Conservation (phyloP, 2,797 vertebrate genomes). For the Alauda arvensis region DNA sequence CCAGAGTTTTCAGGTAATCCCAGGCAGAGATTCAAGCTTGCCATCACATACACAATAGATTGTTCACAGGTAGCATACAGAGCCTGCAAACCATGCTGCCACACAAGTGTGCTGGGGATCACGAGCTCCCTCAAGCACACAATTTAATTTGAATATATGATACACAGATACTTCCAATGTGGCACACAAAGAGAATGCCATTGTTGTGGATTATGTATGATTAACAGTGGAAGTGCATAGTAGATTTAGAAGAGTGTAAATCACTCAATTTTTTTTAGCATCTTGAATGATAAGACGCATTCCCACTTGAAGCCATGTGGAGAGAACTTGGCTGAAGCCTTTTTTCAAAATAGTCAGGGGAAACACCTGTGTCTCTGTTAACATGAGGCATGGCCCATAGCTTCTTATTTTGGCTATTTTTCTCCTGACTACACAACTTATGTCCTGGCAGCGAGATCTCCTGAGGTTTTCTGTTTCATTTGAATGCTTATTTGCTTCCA, state of each 20-base stretch:
- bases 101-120: neutral
- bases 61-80: neutral
- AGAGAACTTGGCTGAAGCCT: neutral
- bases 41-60: constrained; percentile 34
- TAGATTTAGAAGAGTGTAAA: constrained; percentile 2
- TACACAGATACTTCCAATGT: neutral
- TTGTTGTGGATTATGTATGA: constrained; percentile 12
- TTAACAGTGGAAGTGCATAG: neutral
- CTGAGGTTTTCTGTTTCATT: constrained; percentile 21
- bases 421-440: constrained; percentile 10
- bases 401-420: constrained; percentile 24
- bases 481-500: constrained; percentile 31
- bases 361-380: constrained; percentile 18
- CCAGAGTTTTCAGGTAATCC: constrained; percentile 57
- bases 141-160: constrained; percentile 45
- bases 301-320: neutral
- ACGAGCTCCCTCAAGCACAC: constrained; percentile 1
- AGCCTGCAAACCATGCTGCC: neutral
- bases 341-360: constrained; percentile 34
- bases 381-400: neutral
- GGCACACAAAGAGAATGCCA: constrained; percentile 10
- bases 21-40: constrained; percentile 46
- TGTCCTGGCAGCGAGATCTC: constrained; percentile 14
- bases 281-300: neutral
- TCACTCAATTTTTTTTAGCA: constrained; percentile 2